Evolutionary conservation across 2,888 invertebrate genomes (phyloP), one percentile per base, ranked within the genome.

Genomic region (Drosophila meridionalis): DNA sequence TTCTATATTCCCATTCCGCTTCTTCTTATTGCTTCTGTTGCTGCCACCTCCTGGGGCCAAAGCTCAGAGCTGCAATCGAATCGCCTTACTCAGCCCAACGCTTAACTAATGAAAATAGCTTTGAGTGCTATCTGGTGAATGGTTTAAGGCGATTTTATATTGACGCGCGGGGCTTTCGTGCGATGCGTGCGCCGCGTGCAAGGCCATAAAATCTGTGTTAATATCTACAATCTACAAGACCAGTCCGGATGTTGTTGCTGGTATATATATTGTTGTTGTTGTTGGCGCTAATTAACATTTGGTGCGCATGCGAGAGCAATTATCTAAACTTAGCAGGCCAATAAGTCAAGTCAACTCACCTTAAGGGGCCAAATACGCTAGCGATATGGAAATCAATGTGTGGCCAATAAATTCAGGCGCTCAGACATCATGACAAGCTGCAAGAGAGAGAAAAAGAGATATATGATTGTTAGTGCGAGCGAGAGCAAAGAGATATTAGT

Each of bases 201-300:
- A 76, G 82, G 79, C 69, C 89, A 89, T 81, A 72, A 84, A 83
- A 87, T 87, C 57, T 45, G 76, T 72, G 89, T 67, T 87, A 89
- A 89, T 84, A 69, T 69, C 68, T 70, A 69, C 78, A 75, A 71
- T 70, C 73, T 52, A 52, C 34, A 69, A 52, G 63, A 36, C 34
- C 55, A 48, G 30, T 43, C 20, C 34, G 53, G 57, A 34, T 47
- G 45, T 56, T 74, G 59, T 58, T 76, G 20, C 20, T 20, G 20
- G 20, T 20, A 20, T 20, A 20, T 20, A 20, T 20, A 20, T 20
- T 20, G 67, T 6, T 40, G 6, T 40, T 40, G 40, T n/a, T 40
- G n/a, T 65, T 67, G 55, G 28, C 58, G 60, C 69, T 84, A 84
- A 87, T 89, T 89, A 85, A 69, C 82, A 78, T 75, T 59, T 63